A percentile compares a stretch with the other conserved stretches of the same genome.
phyloP scores from a whole-genome alignment of 2,113 vertebrate species.

The Sceloporus undulatus region DNA sequence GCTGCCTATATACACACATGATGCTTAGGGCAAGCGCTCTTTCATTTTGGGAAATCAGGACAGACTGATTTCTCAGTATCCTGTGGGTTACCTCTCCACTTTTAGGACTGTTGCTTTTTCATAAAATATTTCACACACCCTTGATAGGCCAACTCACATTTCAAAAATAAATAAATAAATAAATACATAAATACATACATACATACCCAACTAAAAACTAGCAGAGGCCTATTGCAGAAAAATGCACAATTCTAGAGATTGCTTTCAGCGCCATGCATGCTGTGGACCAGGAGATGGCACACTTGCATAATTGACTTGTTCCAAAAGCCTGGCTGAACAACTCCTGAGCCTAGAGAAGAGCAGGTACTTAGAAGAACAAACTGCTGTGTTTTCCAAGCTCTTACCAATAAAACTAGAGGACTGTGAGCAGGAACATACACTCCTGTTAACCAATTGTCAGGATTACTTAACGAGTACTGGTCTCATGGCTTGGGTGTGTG shows the following conservation, averaged over 20 bases:
- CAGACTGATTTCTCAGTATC: not conserved
- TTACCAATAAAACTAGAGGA: slow-evolving; percentile 34
- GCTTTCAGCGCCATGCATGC: not conserved
- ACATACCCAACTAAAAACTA: no score
- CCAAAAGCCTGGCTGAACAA: not conserved
- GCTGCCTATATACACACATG: no score
- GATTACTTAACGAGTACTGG: slow-evolving; percentile 1
- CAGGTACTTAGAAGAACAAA: slow-evolving; percentile 27
- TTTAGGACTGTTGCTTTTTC: not conserved
- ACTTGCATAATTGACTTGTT: slow-evolving; percentile 69
- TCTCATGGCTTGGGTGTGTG: not conserved
- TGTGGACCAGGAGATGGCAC: slow-evolving; percentile 74
- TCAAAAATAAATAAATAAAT: no score
- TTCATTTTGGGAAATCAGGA: not conserved
- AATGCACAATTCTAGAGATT: not conserved
- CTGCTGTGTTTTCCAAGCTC: slow-evolving; percentile 39
- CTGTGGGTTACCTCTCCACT: not conserved
- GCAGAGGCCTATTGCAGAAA: not conserved
- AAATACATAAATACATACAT: no score
- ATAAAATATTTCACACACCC: not conserved
- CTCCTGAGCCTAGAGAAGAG: slow-evolving; percentile 23
- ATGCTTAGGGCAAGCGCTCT: not conserved
- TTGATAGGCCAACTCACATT: not conserved
- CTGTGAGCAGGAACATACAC: slow-evolving; percentile 11
- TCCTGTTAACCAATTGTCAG: slow-evolving; percentile 32